Base-by-base conservation (phyloP, 2,113 vertebrate genomes). In the Bos javanicus region DNA sequence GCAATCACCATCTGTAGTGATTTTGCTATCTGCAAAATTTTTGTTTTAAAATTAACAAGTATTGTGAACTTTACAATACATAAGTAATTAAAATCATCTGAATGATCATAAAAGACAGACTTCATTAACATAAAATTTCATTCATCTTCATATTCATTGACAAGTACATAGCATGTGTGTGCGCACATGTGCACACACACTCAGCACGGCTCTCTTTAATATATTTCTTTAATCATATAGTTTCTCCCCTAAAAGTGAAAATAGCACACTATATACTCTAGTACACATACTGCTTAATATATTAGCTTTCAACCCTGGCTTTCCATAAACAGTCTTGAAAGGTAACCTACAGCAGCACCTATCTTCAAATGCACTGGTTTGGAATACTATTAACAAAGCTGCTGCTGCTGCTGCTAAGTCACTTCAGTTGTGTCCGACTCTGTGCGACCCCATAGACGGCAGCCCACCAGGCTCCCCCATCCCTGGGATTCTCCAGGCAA, bases 21-120 rank as follows among this genome's bases (percentile, higher is more conserved):
- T 48, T 48, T 48, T 48, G 26, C 17, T 92, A 92, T 76, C 89
- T 60, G 30, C 25, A 84, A 91, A 88, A 56, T 74, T 62, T 60
- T 91, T 95, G 9, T 81, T 93, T 90, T 52, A 62, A 97, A 71
- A 56, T 84, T 84, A 91, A 60, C 48, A 86, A 91, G 48, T 91
- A 85, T 15, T 82, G 89, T 50, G 11, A 87, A 87, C 48, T 92
- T 90, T 67, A 57, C 4, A 60, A 57, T 74, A 50, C 6, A 23
- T 26, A 88, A 64, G 60, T 86, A 93, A 90, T 90, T 83, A 57
- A 74, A 39, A 60, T 43, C 62, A 82, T 36, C 28, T 92, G 71
- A 23, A 96, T 74, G 85, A 76, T 30, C 71, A 97, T 39, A 78
- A 92, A 97, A 94, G 50, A 86, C 9, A 64, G 86, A 43, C 14